These are phyloP conservation scores for Oligia latruncula DNA, from an alignment of 2,888 invertebrate species.

Conservation along the genomic window DNA sequence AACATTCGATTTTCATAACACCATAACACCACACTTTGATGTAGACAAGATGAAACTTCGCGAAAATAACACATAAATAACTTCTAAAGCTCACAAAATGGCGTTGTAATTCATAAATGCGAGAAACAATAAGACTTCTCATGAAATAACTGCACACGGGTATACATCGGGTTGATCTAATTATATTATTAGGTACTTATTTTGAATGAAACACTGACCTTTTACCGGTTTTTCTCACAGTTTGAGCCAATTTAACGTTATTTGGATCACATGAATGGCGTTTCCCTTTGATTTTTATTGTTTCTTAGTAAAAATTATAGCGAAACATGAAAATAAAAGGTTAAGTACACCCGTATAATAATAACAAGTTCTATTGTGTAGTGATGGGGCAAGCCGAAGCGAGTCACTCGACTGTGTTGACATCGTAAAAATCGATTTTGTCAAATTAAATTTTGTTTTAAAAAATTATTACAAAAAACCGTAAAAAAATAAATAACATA, in stretches of 20 bases:
- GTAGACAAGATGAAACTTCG: slow-evolving; percentile 23
- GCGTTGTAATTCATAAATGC: slow-evolving; percentile 81
- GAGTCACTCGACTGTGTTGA: neutral
- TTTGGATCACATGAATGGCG: slow-evolving; percentile 70
- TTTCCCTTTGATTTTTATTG: slow-evolving; percentile 72
- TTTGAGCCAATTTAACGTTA: slow-evolving; percentile 59
- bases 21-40: slow-evolving; percentile 43
- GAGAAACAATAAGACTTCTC: slow-evolving; percentile 84
- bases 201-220: slow-evolving; percentile 84
- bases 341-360: slow-evolving; percentile 82
- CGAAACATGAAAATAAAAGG: slow-evolving; percentile 85
- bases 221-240: slow-evolving; percentile 69
- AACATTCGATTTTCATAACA: slow-evolving; percentile 59
- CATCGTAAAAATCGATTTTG: slow-evolving; percentile 20
- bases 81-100: slow-evolving; percentile 79
- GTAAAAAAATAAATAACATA: neutral
- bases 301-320: slow-evolving; percentile 80
- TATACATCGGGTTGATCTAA: slow-evolving; percentile 81
- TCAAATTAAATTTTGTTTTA: too few relatives aligned
- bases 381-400: slow-evolving; percentile 52
- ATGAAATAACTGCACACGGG: slow-evolving; percentile 87
- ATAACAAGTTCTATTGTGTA: slow-evolving; percentile 82
- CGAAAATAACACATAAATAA: slow-evolving; percentile 67
- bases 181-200: slow-evolving; percentile 78
- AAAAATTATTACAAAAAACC: neutral